Evolutionary conservation across 1,140 invertebrate genomes (phyloP).

Genomic region (Caerostris darwini): DNA sequence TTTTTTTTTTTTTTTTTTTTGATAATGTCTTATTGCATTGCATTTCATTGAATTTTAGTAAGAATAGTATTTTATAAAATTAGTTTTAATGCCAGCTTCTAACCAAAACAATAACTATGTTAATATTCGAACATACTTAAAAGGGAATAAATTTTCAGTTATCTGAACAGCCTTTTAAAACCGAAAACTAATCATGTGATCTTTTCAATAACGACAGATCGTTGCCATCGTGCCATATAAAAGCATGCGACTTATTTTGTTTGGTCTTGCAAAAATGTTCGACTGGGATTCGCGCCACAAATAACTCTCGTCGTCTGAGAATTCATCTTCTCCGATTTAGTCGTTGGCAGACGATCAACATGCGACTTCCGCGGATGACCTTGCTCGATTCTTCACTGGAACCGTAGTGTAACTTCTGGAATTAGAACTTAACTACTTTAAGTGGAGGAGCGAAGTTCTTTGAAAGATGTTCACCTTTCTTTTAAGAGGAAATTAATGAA

Average conservation of each 20-base stretch:
- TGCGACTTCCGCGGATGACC: not conserved
- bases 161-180: not conserved
- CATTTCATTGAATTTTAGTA: too few species aligned
- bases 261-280: constrained; percentile 39
- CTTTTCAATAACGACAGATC: not conserved
- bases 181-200: not conserved
- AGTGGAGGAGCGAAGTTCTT: not conserved
- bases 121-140: not conserved
- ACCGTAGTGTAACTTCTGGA: not conserved
- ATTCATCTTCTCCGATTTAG: constrained; percentile 54
- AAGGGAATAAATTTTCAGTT: not conserved
- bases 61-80: too few species aligned
- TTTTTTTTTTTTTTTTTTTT: too few species aligned
- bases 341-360: constrained; percentile 55
- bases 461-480: constrained; percentile 22
- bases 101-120: not conserved
- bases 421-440: not conserved
- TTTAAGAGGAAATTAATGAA: constrained; percentile 7
- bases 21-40: too few species aligned
- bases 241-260: constrained; percentile 54
- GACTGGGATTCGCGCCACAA: constrained; percentile 33
- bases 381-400: constrained; percentile 28
- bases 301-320: constrained; percentile 51
- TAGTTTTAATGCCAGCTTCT: not conserved
- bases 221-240: constrained; percentile 24